Evolutionary conservation across 2,888 invertebrate species (phyloP).

Genomic region (Pandemis heparana): DNA sequence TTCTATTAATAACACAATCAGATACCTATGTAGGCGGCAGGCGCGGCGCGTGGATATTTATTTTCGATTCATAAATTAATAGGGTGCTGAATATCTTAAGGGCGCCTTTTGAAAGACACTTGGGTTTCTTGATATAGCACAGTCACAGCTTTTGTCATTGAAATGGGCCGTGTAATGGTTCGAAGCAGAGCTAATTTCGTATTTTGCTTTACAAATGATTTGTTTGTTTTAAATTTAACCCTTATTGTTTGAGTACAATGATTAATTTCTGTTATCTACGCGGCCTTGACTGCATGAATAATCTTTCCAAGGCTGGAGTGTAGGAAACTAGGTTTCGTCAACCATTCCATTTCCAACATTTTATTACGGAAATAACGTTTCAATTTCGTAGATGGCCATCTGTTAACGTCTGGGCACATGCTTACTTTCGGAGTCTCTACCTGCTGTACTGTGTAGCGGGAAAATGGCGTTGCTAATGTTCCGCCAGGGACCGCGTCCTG

Average conservation of each 20-base stretch:
- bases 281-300: background rate
- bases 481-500: conserved; percentile 55
- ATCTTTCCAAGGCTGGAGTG: conserved; percentile 10
- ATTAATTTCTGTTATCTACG: background rate
- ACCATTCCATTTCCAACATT: conserved; percentile 18
- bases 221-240: conserved; percentile 10
- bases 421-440: conserved; percentile 18
- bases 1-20: conserved; percentile 33
- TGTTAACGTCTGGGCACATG: conserved; percentile 32
- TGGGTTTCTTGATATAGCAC: conserved; percentile 13
- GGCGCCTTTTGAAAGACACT: conserved; percentile 10
- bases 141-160: conserved; percentile 19
- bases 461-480: conserved; percentile 54
- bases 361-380: conserved; percentile 27
- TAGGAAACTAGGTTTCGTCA: conserved; percentile 27
- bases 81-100: conserved; percentile 23
- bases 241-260: conserved; percentile 1
- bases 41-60: conserved; percentile 24
- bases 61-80: conserved; percentile 24
- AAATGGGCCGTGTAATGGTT: conserved; percentile 16
- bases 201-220: conserved; percentile 12
- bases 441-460: conserved; percentile 12
- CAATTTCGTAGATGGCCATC: conserved; percentile 35
- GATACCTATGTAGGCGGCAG: conserved; percentile 12
- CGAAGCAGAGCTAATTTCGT: conserved; percentile 14